These are phyloP conservation scores for Griposia aprilina DNA, from an alignment of 2,888 invertebrate species.

Conservation along the genomic window DNA sequence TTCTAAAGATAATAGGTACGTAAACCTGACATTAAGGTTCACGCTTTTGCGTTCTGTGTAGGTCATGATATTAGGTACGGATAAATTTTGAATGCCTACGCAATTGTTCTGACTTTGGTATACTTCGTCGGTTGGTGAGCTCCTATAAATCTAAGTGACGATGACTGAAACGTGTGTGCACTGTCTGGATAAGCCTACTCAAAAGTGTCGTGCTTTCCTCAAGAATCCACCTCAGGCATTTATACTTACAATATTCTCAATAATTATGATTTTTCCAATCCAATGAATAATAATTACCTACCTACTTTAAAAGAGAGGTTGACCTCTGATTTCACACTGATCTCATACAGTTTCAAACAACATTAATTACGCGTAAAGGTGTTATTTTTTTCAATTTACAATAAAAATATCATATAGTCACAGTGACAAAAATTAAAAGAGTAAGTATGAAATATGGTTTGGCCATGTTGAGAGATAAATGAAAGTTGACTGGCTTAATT, in stretches of 20 bases:
- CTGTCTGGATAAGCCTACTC: not conserved
- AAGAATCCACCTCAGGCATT: not conserved
- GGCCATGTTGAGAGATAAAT: not conserved
- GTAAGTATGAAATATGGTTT: not conserved
- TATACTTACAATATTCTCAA: not conserved
- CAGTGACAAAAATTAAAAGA: not conserved
- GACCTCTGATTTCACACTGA: not conserved
- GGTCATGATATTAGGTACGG: not conserved
- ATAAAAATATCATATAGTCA: not conserved
- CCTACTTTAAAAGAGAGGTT: not conserved
- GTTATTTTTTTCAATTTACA: not conserved
- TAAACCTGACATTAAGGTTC: not conserved
- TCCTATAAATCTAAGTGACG: not conserved
- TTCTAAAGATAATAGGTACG: not conserved
- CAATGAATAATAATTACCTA: not conserved
- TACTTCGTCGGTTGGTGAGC: not conserved
- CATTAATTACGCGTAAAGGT: no score
- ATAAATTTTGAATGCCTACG: not conserved
- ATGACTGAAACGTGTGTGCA: no score
- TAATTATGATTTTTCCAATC: not conserved
- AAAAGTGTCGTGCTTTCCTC: not conserved
- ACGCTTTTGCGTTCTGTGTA: not conserved
- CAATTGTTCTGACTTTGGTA: not conserved
- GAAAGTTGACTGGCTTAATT: not conserved
- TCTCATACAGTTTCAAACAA: not conserved